These are phyloP conservation scores for Phalacrocorax carbo DNA, from an alignment of 2,113 vertebrate species.

Conservation along the genomic window DNA sequence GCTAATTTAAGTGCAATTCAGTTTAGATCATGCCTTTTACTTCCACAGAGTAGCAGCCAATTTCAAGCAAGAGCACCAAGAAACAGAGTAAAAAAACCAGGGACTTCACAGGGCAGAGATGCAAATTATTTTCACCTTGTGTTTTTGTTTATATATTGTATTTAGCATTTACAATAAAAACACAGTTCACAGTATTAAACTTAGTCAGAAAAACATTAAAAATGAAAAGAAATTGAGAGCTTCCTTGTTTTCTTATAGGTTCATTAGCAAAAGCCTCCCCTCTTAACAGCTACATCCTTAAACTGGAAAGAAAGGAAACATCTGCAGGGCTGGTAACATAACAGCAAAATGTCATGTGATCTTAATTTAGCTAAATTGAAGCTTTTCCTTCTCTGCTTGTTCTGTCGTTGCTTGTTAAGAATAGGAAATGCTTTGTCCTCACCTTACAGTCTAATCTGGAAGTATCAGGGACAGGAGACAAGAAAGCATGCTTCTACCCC, in stretches of 20 bases:
- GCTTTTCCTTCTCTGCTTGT: constrained; percentile 17
- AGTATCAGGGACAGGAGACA: neutral
- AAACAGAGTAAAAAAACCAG: neutral
- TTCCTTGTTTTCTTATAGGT: constrained; percentile 60
- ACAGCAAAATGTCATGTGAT: constrained; percentile 58
- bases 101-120: neutral
- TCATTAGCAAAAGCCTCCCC: constrained; percentile 37
- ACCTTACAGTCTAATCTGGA: neutral
- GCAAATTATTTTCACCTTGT: neutral
- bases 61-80: neutral
- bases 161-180: neutral
- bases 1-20: neutral
- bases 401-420: neutral
- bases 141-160: neutral
- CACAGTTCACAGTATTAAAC: neutral
- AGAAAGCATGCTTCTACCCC: neutral
- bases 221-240: constrained; percentile 46
- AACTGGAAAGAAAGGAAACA: constrained; percentile 68
- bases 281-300: constrained; percentile 61
- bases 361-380: constrained; percentile 30
- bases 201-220: constrained; percentile 28
- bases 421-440: constrained; percentile 44
- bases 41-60: neutral
- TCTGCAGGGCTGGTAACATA: constrained; percentile 53
- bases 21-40: neutral